Conservation (phyloP, 1,140 invertebrate species). For the Drosophila nebulosa region DNA sequence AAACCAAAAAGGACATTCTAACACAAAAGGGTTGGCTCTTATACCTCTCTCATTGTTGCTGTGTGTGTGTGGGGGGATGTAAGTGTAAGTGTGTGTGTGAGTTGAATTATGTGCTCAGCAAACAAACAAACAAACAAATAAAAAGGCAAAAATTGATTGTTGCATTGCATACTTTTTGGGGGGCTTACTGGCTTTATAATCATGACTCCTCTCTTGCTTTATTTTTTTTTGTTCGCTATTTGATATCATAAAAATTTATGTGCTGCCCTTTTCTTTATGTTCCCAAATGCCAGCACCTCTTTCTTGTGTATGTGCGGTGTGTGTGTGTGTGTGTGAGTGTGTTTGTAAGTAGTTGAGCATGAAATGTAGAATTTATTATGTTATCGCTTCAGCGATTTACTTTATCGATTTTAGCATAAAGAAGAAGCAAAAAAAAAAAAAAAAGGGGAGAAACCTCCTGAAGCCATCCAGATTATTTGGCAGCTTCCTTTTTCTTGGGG, state of each 20-base stretch:
- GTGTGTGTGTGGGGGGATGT: conserved; percentile 18
- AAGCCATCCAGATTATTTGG: conserved; percentile 66
- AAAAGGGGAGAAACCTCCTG: conserved; percentile 2
- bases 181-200: conserved; percentile 36
- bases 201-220: not conserved
- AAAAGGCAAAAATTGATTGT: conserved; percentile 70
- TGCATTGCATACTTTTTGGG: conserved; percentile 59
- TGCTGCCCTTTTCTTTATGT: conserved; percentile 25
- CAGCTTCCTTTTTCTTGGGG: conserved; percentile 50
- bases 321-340: conserved; percentile 3
- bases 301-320: not conserved
- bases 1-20: conserved; percentile 37
- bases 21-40: conserved; percentile 64
- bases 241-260: conserved; percentile 75
- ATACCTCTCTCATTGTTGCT: conserved; percentile 63
- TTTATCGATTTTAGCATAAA: conserved; percentile 78
- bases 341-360: conserved; percentile 64
- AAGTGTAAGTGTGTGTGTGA: conserved; percentile 18
- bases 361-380: conserved; percentile 78
- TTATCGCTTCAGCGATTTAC: conserved; percentile 77
- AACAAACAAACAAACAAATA: conserved; percentile 64
- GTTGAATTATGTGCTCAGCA: conserved; percentile 70
- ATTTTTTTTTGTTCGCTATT: conserved; percentile 47
- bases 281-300: not conserved
- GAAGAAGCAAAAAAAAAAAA: conserved; percentile 11